A percentile compares a stretch with the other conserved stretches of the same genome.
Evolutionary conservation across 2,797 vertebrate genomes (phyloP).

Genomic region (Florisuga fusca): DNA sequence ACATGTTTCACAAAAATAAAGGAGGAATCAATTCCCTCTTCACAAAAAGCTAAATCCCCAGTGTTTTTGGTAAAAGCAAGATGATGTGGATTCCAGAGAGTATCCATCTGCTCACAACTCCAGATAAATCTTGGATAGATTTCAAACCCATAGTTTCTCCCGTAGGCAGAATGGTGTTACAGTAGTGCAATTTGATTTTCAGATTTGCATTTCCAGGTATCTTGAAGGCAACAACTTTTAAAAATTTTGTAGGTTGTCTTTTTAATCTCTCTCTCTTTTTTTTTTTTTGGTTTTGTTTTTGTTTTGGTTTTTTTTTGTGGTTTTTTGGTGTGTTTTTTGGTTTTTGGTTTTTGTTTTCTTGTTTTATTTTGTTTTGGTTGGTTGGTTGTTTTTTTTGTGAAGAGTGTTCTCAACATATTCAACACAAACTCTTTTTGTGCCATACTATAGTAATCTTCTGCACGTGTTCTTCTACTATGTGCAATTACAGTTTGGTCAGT

Average conservation of each 20-base stretch:
- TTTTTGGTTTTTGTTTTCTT: too few species aligned
- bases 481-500: neutral
- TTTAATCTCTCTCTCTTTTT: neutral
- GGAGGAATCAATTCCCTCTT: neutral
- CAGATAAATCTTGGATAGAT: neutral
- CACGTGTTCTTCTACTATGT: neutral
- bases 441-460: neutral
- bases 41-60: neutral
- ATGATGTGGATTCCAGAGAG: neutral
- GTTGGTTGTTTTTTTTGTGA: neutral
- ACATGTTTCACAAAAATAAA: neutral
- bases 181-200: neutral
- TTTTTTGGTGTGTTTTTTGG: too few species aligned
- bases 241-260: neutral
- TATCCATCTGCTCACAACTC: neutral
- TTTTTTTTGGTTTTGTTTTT: too few species aligned
- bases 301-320: too few species aligned
- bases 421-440: neutral
- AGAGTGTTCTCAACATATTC: neutral
- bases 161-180: fast-evolving
- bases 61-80: neutral
- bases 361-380: too few species aligned
- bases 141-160: neutral
- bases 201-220: neutral
- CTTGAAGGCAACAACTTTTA: neutral